phyloP scores from a whole-genome alignment of 2,888 invertebrate genomes.

The Stenchaetothrips biformis region DNA sequence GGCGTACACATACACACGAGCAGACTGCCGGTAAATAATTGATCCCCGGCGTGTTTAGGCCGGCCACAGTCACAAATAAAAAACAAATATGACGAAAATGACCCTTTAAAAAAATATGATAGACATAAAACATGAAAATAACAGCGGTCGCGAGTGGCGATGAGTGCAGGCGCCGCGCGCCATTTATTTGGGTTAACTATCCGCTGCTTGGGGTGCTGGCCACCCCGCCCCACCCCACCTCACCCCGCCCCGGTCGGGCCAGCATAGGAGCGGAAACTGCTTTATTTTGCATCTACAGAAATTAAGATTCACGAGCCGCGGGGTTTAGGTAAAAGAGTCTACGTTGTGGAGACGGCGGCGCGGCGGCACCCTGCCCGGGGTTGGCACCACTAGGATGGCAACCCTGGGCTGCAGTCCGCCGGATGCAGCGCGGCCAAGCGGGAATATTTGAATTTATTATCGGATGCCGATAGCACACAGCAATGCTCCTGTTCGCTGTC shows the following conservation, averaged over 20 bases:
- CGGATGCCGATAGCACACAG: background rate
- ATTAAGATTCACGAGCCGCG: slow-evolving; percentile 16
- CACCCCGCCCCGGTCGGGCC: background rate
- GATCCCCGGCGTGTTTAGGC: background rate
- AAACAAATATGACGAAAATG: too few relatives aligned
- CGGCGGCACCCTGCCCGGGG: too few relatives aligned
- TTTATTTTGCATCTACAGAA: slow-evolving; percentile 21
- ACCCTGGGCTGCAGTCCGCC: background rate
- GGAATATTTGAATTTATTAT: slow-evolving; percentile 15
- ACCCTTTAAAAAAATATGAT: too few relatives aligned
- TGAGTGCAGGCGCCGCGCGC: too few relatives aligned
- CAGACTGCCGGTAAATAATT: background rate
- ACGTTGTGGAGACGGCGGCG: too few relatives aligned
- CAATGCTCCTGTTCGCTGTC: too few relatives aligned
- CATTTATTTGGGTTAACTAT: too few relatives aligned
- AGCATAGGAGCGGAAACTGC: background rate
- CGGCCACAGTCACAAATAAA: background rate
- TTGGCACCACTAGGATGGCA: too few relatives aligned
- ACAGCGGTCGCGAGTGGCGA: too few relatives aligned
- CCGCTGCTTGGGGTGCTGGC: background rate
- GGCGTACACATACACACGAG: background rate
- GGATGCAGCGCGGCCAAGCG: background rate
- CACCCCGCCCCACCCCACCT: background rate
- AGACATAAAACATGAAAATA: too few relatives aligned
- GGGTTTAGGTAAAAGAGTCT: background rate